Evolutionary conservation across 2,888 invertebrate species (phyloP), one percentile per base, ranked within the genome.

Genomic region (Orchestes rusci): DNA sequence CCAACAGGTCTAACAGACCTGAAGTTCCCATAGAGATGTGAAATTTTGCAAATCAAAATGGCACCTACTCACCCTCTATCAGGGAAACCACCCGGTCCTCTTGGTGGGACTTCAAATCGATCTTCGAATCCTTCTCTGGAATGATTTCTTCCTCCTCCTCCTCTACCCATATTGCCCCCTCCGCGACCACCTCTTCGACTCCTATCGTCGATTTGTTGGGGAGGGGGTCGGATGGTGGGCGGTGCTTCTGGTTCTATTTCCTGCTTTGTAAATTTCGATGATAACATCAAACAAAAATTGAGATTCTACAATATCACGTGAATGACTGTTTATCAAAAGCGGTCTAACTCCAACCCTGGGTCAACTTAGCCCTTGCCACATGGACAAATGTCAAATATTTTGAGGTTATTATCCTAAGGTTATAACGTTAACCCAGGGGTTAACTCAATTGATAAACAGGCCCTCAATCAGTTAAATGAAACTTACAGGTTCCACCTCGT

Each of bases 211-310:
- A n/a, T 37, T 34, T 45, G 52, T 18, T 55, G 56, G 12, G 53
- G 56, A 2, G 53, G 54, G n/a, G 57, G 57, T 16, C 56, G 50
- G 38, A 57, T 55, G 33, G 51, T 55, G 10, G 53, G 54, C 13
- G 54, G 36, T n/a, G 36, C 7, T 8, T 48, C 48, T 31, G 33
- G 36, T 19, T 44, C 44, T 19, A 40, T 41, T 8, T 43, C 48
- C 36, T 48, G 18, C 7, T 30, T n/a, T 30, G 12, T 18, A 2
- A 39, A 36, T 20, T 16, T 4, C 20, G 7, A 18, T 20, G 8
- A 15, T 16, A 31, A 31, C 16, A 31, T 3, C 16, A 13, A 31
- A 8, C 16, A 31, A 3, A 3, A 16, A 31, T 23, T 23, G 10
- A 23, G 10, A 23, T 7, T 7, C 5, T 7, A 7, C 23, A 23